These are phyloP conservation scores for Emydura subglobosa DNA, from an alignment of 2,113 vertebrate genomes.

Conservation along the genomic window DNA sequence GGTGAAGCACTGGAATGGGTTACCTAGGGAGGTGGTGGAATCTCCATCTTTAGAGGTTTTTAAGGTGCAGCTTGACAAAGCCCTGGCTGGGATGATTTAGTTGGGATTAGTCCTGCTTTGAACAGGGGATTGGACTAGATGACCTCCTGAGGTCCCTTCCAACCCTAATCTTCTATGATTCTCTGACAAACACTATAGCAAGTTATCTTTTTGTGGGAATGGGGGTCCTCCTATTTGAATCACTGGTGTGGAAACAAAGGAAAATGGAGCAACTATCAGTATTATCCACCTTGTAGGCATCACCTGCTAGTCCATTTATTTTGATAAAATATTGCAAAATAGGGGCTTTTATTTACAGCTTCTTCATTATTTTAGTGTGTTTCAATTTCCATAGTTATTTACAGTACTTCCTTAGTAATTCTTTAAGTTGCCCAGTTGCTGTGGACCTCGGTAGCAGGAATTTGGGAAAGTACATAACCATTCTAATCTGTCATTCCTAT, in stretches of 20 bases:
- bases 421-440: background rate
- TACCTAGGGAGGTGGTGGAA: too few species aligned
- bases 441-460: background rate
- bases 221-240: background rate
- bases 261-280: background rate
- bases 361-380: background rate
- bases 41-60: too few species aligned
- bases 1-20: too few species aligned
- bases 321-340: background rate
- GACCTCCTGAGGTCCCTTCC: too few species aligned
- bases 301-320: background rate
- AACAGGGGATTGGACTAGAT: too few species aligned
- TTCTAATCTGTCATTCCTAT: background rate
- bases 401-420: background rate
- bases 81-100: too few species aligned
- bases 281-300: background rate
- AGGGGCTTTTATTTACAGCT: background rate
- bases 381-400: background rate
- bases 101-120: too few species aligned
- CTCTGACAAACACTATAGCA: background rate
- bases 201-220: background rate
- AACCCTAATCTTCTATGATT: too few species aligned
- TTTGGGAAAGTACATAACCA: background rate
- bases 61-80: too few species aligned
- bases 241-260: background rate